Percentiles rank a stretch among this genome's conserved stretches.
Evolutionary conservation across 2,113 vertebrate species (phyloP).

Genomic region (Okapia johnstoni): DNA sequence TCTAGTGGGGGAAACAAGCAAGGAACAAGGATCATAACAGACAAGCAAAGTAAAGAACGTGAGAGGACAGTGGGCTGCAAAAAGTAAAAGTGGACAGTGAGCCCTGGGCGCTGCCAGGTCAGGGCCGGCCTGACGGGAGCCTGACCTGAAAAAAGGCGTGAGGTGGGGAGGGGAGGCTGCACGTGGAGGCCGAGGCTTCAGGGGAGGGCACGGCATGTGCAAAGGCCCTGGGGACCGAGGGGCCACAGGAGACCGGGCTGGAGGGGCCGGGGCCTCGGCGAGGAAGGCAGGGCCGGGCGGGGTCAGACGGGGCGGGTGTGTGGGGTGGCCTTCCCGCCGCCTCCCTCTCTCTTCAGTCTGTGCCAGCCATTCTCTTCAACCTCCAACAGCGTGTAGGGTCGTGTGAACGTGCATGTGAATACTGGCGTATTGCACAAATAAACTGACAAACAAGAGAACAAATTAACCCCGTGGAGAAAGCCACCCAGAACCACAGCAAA

Average conservation of each 20-base stretch:
- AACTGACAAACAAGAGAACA: background rate
- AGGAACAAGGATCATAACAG: no score
- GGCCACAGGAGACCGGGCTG: background rate
- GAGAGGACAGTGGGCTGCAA: rapidly evolving
- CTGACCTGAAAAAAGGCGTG: rapidly evolving
- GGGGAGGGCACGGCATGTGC: rapidly evolving
- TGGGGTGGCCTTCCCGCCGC: rapidly evolving
- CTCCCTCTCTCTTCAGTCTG: background rate
- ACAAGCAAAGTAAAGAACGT: rapidly evolving
- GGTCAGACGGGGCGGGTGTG: rapidly evolving
- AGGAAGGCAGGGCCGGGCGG: background rate
- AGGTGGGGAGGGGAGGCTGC: background rate
- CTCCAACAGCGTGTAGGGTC: background rate
- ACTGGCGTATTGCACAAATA: no score
- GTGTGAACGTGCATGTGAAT: no score
- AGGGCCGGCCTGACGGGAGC: rapidly evolving
- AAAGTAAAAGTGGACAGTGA: rapidly evolving
- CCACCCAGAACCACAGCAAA: background rate
- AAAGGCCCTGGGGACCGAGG: background rate
- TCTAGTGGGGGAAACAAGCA: background rate
- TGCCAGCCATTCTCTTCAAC: background rate
- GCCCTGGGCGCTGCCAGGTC: background rate
- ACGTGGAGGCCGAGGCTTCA: rapidly evolving
- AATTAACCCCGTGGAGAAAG: background rate
- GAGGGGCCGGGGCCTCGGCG: rapidly evolving